phyloP scores from a whole-genome alignment of 1,140 invertebrate species.

The Drosophila triauraria region DNA sequence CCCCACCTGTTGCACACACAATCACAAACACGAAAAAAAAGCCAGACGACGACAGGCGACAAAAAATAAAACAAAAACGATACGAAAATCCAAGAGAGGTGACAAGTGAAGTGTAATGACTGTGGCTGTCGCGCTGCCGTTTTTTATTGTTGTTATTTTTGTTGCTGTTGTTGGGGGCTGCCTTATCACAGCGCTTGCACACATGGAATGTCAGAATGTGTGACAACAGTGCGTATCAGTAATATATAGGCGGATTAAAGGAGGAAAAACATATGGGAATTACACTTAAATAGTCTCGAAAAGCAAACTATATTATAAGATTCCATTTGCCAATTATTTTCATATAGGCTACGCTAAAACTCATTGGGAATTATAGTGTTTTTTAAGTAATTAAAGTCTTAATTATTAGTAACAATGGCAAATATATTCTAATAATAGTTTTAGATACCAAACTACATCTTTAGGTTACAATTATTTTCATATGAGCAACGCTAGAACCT shows the following conservation, averaged over 20 bases:
- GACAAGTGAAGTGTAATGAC: constrained; percentile 56
- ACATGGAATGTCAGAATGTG: constrained; percentile 11
- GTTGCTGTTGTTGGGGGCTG: constrained; percentile 33
- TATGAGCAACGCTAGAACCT: neutral
- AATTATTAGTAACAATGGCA: too few species aligned
- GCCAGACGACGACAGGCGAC: constrained; percentile 18
- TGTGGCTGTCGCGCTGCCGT: constrained; percentile 17
- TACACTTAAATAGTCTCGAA: neutral
- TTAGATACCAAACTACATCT: too few species aligned
- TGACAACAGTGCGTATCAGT: constrained; percentile 29
- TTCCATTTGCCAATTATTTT: too few species aligned
- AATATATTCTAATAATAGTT: too few species aligned
- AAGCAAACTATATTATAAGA: too few species aligned
- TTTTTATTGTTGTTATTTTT: neutral
- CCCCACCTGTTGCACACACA: constrained; percentile 59
- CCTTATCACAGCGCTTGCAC: constrained; percentile 49
- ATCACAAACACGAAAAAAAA: constrained; percentile 11
- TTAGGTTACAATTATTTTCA: neutral
- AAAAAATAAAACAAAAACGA: constrained; percentile 9
- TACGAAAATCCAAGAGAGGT: constrained; percentile 42
- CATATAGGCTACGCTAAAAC: too few species aligned
- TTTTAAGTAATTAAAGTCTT: neutral
- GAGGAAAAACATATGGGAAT: neutral
- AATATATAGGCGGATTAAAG: constrained; percentile 5
- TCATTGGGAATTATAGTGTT: too few species aligned